phyloP scores from a whole-genome alignment of 2,113 vertebrate genomes.

The Ceyx melanurus region DNA sequence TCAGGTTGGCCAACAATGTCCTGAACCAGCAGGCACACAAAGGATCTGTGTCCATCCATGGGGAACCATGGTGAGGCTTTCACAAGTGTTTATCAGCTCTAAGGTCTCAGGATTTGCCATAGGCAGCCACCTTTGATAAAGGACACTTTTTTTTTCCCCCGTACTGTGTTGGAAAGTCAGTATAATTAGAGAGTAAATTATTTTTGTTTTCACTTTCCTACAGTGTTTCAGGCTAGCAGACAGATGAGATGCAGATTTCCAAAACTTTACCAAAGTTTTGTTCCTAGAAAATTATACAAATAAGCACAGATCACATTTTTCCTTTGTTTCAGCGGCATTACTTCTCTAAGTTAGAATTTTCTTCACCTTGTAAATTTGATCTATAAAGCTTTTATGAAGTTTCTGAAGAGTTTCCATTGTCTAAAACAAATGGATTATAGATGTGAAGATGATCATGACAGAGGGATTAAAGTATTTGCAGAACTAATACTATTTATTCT shows the following conservation, averaged over 20 bases:
- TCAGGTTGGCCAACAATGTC: background rate
- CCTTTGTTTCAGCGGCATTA: background rate
- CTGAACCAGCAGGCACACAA: background rate
- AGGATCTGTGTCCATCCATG: rapidly evolving
- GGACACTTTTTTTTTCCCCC: no score
- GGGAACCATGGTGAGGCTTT: background rate
- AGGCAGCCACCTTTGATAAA: background rate
- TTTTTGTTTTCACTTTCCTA: background rate
- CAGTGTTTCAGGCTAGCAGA: background rate
- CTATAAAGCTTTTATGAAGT: background rate
- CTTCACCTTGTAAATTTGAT: background rate
- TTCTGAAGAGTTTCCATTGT: background rate
- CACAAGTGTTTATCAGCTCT: background rate
- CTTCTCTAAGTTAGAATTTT: background rate
- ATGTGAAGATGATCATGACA: background rate
- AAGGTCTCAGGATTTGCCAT: background rate
- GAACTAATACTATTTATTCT: background rate
- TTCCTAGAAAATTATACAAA: background rate
- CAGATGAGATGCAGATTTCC: background rate
- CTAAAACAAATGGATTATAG: background rate
- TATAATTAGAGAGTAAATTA: background rate
- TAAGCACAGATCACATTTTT: background rate
- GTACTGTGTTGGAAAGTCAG: background rate
- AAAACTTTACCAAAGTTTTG: background rate
- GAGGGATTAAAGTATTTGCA: background rate